phyloP scores from a whole-genome alignment of 2,797 vertebrate genomes.

The Lates japonicus region DNA sequence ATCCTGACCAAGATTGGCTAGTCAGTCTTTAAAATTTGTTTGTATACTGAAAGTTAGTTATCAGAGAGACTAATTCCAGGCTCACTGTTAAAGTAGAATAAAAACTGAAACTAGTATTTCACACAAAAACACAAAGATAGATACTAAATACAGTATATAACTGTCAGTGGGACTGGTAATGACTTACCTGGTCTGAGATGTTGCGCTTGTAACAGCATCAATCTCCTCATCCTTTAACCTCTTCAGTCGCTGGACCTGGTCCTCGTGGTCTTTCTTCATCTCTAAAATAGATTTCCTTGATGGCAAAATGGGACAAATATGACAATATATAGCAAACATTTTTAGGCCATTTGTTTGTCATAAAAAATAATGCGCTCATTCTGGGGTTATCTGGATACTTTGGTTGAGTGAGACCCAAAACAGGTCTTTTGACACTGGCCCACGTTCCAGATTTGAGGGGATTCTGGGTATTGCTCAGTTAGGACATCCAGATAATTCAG shows the following conservation, averaged over 20 bases:
- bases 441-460: not conserved
- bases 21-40: not conserved
- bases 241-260: conserved; percentile 91
- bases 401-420: not conserved
- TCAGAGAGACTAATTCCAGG: not conserved
- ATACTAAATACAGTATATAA: not conserved
- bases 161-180: not conserved
- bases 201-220: conserved; percentile 92
- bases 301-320: not conserved
- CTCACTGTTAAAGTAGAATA: not conserved
- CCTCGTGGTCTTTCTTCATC: conserved; percentile 92
- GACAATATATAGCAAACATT: not conserved
- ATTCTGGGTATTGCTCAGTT: not conserved
- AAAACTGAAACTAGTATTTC: not conserved
- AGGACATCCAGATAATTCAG: not conserved
- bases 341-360: not conserved
- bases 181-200: conserved; percentile 90
- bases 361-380: not conserved
- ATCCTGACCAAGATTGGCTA: not conserved
- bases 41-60: not conserved
- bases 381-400: too few species aligned
- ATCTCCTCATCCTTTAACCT: conserved; percentile 93
- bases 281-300: conserved; percentile 89
- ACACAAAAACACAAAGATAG: not conserved
- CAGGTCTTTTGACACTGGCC: not conserved